Conservation (phyloP, 2,797 vertebrate genomes). For the Scarus forsteni region DNA sequence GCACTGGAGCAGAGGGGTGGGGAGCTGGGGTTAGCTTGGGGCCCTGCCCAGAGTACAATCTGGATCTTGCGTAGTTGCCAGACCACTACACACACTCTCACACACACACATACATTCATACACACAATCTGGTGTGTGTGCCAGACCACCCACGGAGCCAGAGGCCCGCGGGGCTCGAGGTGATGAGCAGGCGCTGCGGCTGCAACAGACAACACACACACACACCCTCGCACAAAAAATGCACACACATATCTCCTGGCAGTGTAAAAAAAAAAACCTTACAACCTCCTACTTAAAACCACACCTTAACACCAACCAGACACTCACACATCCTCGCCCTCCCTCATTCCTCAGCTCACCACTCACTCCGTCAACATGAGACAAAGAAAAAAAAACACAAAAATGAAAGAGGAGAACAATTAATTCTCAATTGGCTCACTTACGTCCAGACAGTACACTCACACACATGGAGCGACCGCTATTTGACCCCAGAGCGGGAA, state of each 20-base stretch:
- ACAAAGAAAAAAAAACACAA: conserved; percentile 48
- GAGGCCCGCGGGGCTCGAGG: conserved; percentile 85
- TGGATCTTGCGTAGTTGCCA: conserved; percentile 87
- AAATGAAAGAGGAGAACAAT: conserved; percentile 58
- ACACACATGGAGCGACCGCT: conserved; percentile 47
- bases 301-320: conserved; percentile 65
- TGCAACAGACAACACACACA: conserved; percentile 81
- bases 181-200: conserved; percentile 86
- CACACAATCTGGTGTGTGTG: conserved; percentile 80
- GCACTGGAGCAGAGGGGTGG: conserved; percentile 76
- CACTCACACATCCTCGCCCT: conserved; percentile 45
- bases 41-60: conserved; percentile 86
- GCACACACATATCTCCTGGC: conserved; percentile 65
- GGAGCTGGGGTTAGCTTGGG: conserved; percentile 84
- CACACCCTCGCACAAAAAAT: conserved; percentile 55
- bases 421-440: conserved; percentile 64
- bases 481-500: conserved; percentile 60
- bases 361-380: conserved; percentile 47
- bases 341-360: conserved; percentile 65
- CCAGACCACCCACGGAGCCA: conserved; percentile 91
- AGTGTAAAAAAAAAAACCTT: conserved; percentile 70
- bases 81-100: conserved; percentile 81
- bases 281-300: conserved; percentile 54
- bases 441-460: conserved; percentile 59
- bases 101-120: conserved; percentile 24